Base-by-base conservation (phyloP, 2,888 invertebrate species). In the Amaurobius ferox region DNA sequence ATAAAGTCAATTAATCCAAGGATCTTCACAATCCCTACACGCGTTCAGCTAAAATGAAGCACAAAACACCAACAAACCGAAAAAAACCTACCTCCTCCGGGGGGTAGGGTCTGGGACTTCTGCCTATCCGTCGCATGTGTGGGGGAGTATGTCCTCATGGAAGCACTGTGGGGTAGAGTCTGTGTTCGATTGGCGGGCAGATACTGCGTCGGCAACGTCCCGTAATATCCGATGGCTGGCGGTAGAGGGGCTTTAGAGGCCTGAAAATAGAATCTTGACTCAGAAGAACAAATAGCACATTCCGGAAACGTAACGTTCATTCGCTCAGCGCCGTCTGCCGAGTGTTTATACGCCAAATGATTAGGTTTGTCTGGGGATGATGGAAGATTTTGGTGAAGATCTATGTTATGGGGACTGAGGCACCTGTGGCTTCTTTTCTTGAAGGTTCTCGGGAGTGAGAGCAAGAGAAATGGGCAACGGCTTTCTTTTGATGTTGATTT, bases 111-210 rank as follows among this genome's bases (percentile, higher is more conserved):
- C 72, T 89, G 89, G 13, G 88, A 44, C 71, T 88, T 88, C 19
- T 74, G 87, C 30, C 88, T 83, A 44, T 88, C 87, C 64, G 77
- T 64, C 13, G 79, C 35, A 35, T 79, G 87, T 39, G 88, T 72
- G 23, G 89, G 89, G 23, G 89, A 88, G 71, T 88, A 89, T n/a
- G 88, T 77, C 72, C 89, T 83, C 87, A 88, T 87, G 67, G 80
- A 83, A 67, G 78, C 79, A 23, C 88, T 76, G 76, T 88, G 89
- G 19, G 89, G 89, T 67, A 89, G 62, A 19, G 89, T 89, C 80
- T 89, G 89, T 67, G 89, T 88, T 29, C 89, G 76, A 40, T 86
- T 86, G 26, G 76, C 79, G 67, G 87, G 83, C 9, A 86, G 86
- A 68, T 88, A 88, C 67, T 87, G 87, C 39, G 83, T 64, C 39